Conservation (phyloP, 2,888 invertebrate species). For the Daptonema setosum region DNA sequence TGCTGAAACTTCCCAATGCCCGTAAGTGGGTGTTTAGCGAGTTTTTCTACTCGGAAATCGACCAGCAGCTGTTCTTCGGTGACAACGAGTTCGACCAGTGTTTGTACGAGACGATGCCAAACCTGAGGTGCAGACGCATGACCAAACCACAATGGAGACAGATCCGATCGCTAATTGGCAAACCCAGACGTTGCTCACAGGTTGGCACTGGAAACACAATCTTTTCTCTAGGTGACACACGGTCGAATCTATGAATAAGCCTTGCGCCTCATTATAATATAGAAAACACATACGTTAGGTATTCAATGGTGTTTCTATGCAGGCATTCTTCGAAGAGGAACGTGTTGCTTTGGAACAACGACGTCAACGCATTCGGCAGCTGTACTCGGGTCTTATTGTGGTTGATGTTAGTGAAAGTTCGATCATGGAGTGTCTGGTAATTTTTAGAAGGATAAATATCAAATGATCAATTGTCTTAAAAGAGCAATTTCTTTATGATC, state of each 20-base stretch:
- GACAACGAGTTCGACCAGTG: constrained; percentile 90
- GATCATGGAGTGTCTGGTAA: too few relatives aligned
- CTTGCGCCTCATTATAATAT: too few relatives aligned
- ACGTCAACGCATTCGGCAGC: constrained; percentile 64
- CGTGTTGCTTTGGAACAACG: constrained; percentile 66
- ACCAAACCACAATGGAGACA: constrained; percentile 82
- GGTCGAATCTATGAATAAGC: too few relatives aligned
- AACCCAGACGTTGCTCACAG: constrained; percentile 74
- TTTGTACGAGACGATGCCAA: constrained; percentile 75
- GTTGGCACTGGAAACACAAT: constrained; percentile 14
- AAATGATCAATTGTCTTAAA: too few relatives aligned
- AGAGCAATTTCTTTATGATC: constrained; percentile 1
- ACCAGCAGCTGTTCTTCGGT: constrained; percentile 64
- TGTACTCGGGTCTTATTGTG: constrained; percentile 41
- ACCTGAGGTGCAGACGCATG: constrained; percentile 57
- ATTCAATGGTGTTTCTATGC: not conserved
- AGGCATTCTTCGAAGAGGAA: constrained; percentile 82
- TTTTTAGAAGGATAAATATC: too few relatives aligned
- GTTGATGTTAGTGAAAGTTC: constrained; percentile 6
- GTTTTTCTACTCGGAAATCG: constrained; percentile 97
- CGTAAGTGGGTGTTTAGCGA: constrained; percentile 73
- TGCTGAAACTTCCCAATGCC: constrained; percentile 86
- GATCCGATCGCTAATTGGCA: constrained; percentile 83
- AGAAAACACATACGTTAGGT: too few relatives aligned
- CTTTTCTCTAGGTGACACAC: too few relatives aligned